Evolutionary conservation across 1,140 invertebrate species (phyloP).

Genomic region (Nixonia krombeini): DNA sequence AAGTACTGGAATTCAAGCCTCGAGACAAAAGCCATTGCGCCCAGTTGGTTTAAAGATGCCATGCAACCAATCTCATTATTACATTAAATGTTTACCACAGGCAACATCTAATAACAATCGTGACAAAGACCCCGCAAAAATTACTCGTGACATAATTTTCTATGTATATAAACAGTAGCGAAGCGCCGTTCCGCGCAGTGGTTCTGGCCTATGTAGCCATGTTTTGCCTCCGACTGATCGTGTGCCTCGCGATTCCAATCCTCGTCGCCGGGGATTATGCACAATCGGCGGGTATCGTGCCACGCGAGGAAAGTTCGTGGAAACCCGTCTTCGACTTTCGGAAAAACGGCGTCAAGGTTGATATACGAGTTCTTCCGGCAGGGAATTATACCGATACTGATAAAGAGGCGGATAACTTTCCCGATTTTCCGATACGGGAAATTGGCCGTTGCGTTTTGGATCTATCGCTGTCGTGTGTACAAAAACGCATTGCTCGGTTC

Average conservation of each 20-base stretch:
- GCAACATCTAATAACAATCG: conserved; percentile 61
- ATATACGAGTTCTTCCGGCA: conserved; percentile 55
- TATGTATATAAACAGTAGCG: conserved; percentile 62
- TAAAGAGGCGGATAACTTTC: conserved; percentile 52
- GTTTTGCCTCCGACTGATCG: conserved; percentile 14
- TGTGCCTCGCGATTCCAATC: conserved; percentile 4
- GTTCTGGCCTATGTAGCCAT: conserved; percentile 28
- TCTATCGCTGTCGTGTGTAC: conserved; percentile 72
- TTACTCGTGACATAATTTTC: conserved; percentile 61
- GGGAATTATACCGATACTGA: conserved; percentile 21
- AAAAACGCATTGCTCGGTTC: conserved; percentile 71
- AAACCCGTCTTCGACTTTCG: conserved; percentile 58
- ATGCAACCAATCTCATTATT: conserved; percentile 37
- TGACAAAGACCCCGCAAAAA: conserved; percentile 60
- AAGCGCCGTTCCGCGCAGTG: conserved; percentile 14
- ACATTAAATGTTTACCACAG: conserved; percentile 14
- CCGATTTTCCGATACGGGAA: conserved; percentile 59
- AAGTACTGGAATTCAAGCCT: conserved; percentile 24
- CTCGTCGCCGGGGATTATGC: conserved; percentile 7
- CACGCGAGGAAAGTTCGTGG: conserved; percentile 27
- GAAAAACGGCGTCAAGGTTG: conserved; percentile 58
- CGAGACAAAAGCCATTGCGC: conserved; percentile 32
- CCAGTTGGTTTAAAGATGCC: conserved; percentile 33
- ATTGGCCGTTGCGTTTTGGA: conserved; percentile 59
- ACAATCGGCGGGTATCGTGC: no score